Evolutionary conservation across 2,797 vertebrate species (phyloP).

Genomic region (Sphenopsis melanotis): DNA sequence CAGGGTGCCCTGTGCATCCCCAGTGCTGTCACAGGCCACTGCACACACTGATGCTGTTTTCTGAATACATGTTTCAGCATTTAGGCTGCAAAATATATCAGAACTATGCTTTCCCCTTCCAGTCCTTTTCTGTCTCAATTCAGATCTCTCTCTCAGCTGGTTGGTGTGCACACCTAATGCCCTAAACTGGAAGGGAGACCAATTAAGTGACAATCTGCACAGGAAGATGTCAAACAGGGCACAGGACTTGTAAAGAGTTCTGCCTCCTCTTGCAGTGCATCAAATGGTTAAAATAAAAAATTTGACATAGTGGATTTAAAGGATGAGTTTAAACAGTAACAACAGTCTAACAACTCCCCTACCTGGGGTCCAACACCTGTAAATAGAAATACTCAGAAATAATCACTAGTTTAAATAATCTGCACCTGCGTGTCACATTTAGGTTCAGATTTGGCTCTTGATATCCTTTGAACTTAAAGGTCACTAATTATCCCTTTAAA

Average conservation of each 20-base stretch:
- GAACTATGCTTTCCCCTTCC: fast-evolving
- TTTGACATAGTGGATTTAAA: neutral
- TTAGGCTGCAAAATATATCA: neutral
- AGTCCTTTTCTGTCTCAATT: neutral
- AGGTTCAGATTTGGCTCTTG: neutral
- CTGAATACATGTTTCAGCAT: neutral
- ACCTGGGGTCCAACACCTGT: neutral
- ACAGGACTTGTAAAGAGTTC: neutral
- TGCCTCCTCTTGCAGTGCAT: neutral
- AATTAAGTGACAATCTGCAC: neutral
- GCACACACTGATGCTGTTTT: fast-evolving
- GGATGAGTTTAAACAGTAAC: neutral
- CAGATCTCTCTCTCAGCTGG: neutral
- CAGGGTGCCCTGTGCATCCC: neutral
- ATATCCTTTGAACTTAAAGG: neutral
- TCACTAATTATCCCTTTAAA: neutral
- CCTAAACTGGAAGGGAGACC: neutral
- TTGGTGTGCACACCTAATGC: neutral
- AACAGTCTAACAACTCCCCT: neutral
- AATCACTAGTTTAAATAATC: neutral
- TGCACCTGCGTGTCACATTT: neutral
- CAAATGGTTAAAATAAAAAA: neutral
- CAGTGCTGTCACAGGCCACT: neutral
- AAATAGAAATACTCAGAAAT: neutral
- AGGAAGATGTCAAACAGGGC: neutral